Base-by-base conservation (phyloP, 2,888 invertebrate genomes). In the Sarcophaga variegata region DNA sequence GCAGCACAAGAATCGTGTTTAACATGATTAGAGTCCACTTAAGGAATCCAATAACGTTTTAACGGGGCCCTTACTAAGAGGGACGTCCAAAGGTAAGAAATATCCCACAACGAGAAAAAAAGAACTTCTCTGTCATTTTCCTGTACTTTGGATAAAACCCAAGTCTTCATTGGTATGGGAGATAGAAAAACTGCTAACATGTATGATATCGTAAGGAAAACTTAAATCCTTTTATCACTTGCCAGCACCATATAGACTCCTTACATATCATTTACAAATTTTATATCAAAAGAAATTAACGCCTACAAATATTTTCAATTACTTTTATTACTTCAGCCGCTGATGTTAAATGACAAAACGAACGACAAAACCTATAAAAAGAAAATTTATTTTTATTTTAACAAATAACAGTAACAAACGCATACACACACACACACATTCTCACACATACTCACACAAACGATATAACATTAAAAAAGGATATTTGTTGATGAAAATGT, bases 281-380 rank as follows among this genome's bases (percentile, higher is more conserved):
- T 14, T 72, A 54, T 83, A 49, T 62, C 17, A 62, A 54, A 54
- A 54, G 25, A 71, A 64, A 87, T 87, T 82, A 84, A 84, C 87
- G 87, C 87, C 87, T 87, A 87, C 87, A 87, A 87, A 87, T 84
- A 72, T 77, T 78, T 63, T 69, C 78, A 83, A 81, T 81, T 78
- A 78, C 47, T 67, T 75, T 75, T 71, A 79, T 66, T 72, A 72
- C 60, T 2, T 12, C 54, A 14, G 54, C 17, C 54, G 54, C 54
- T n/a, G 49, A 66, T 45, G 54, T 63, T 54, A 76, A 76, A 25
- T 71, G 71, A 22, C 70, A 70, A 70, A 70, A 70, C 70, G 64
- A 82, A 71, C 78, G 75, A 66, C 64, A 75, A 78, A 54, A 70
- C 80, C 80, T 62, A 81, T 75, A 79, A 76, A 79, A 78, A 78